phyloP scores from a whole-genome alignment of 2,888 invertebrate species.

The Lasioglossum villosulum region DNA sequence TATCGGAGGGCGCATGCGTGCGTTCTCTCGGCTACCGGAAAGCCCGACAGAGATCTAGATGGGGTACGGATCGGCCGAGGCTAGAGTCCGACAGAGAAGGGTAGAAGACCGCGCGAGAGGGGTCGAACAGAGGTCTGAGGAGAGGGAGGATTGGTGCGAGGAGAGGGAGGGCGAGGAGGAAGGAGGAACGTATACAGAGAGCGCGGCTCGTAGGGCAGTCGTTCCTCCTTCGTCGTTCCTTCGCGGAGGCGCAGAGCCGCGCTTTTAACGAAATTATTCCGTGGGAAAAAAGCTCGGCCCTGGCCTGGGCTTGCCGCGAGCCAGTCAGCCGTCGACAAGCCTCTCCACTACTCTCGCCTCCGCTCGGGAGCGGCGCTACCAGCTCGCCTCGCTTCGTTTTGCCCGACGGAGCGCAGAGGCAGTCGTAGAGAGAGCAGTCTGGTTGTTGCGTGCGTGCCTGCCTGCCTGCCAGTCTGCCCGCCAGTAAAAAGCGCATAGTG shows the following conservation, averaged over 20 bases:
- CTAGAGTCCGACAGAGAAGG: background rate
- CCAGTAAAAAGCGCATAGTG: background rate
- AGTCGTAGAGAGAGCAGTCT: slow-evolving; percentile 2
- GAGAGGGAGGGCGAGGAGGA: slow-evolving; percentile 53
- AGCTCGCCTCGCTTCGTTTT: slow-evolving; percentile 11
- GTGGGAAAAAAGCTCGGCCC: slow-evolving; percentile 46
- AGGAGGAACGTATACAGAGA: slow-evolving; percentile 70
- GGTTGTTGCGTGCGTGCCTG: slow-evolving; percentile 5
- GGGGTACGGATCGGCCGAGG: slow-evolving; percentile 52
- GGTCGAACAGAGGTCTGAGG: background rate
- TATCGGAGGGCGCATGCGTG: slow-evolving; percentile 33
- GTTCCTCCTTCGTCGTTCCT: slow-evolving; percentile 81
- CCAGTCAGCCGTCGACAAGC: slow-evolving; percentile 44
- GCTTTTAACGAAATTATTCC: slow-evolving; percentile 79
- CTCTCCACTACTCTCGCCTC: slow-evolving; percentile 25
- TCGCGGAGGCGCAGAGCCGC: slow-evolving; percentile 73
- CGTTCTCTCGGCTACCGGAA: slow-evolving; percentile 33
- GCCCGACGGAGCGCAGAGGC: slow-evolving; percentile 39
- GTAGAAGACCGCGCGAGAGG: slow-evolving; percentile 6
- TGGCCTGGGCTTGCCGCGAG: slow-evolving; percentile 53
- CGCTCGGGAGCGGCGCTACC: slow-evolving; percentile 33
- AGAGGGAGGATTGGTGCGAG: background rate
- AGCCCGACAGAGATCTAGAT: slow-evolving; percentile 52
- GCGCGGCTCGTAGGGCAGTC: slow-evolving; percentile 78
- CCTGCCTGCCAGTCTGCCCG: background rate